These are phyloP conservation scores for Otis tarda DNA, from an alignment of 2,113 vertebrate genomes.

Conservation along the genomic window DNA sequence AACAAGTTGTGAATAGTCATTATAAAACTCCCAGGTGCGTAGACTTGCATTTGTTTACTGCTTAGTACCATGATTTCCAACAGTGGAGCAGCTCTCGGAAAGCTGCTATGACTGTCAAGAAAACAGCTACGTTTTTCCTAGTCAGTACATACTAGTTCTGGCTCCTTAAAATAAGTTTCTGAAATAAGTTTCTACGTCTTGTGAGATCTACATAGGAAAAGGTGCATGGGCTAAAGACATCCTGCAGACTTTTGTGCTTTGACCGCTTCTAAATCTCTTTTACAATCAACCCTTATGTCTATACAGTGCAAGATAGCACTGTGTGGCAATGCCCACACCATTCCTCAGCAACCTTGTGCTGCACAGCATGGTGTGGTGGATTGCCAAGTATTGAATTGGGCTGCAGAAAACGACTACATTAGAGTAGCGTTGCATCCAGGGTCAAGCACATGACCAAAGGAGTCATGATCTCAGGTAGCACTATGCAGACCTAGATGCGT, in stretches of 20 bases:
- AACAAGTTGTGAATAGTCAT: neutral
- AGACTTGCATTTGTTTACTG: neutral
- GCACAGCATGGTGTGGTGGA: rapidly evolving
- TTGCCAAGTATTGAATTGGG: neutral
- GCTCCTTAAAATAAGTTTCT: neutral
- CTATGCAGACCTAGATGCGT: neutral
- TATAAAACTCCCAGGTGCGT: neutral
- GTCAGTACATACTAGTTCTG: neutral
- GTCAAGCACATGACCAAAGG: neutral
- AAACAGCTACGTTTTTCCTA: neutral
- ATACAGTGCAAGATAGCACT: neutral
- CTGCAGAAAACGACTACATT: rapidly evolving
- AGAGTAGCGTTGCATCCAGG: neutral
- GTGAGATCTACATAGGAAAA: neutral
- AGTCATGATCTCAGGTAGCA: neutral
- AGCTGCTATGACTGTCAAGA: neutral
- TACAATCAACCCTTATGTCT: neutral
- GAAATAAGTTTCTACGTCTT: neutral
- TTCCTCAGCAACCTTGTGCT: neutral
- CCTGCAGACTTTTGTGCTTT: neutral
- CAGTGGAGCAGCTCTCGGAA: neutral
- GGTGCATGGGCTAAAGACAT: rapidly evolving
- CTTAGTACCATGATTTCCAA: neutral
- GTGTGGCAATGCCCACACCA: neutral
- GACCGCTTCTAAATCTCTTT: neutral